Conservation (phyloP, 2,797 vertebrate species). For the Babyrousa celebensis region DNA sequence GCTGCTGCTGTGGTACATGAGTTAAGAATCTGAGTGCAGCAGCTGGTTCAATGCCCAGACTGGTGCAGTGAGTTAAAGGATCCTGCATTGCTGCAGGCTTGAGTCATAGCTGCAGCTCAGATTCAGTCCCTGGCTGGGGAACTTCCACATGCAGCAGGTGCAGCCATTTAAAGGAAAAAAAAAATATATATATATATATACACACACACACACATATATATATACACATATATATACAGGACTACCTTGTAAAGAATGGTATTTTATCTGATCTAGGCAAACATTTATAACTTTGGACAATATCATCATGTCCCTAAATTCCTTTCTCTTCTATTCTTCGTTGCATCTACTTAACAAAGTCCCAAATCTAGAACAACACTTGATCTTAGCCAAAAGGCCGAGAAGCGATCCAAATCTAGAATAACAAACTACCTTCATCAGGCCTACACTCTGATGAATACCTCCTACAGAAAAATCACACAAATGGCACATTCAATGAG, state of each 20-base stretch:
- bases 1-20: too few species aligned
- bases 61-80: too few species aligned
- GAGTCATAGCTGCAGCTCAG: too few species aligned
- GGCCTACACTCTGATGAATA: background rate
- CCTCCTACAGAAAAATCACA: background rate
- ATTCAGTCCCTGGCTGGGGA: too few species aligned
- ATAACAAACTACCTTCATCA: background rate
- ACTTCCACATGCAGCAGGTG: too few species aligned
- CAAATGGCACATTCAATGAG: background rate
- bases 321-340: background rate
- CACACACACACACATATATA: too few species aligned
- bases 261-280: background rate
- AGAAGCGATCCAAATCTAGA: background rate
- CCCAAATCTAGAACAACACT: background rate
- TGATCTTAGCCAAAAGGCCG: too few species aligned
- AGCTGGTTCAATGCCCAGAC: too few species aligned
- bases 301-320: background rate
- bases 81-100: too few species aligned
- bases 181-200: too few species aligned
- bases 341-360: background rate
- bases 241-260: conserved; percentile 13
- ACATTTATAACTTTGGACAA: background rate
- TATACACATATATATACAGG: background rate
- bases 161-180: too few species aligned
- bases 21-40: too few species aligned